A percentile compares a stretch with the other conserved stretches of the same genome.
Evolutionary conservation across 1,140 invertebrate genomes (phyloP).

Genomic region (Macrotrachela quadricornifera): DNA sequence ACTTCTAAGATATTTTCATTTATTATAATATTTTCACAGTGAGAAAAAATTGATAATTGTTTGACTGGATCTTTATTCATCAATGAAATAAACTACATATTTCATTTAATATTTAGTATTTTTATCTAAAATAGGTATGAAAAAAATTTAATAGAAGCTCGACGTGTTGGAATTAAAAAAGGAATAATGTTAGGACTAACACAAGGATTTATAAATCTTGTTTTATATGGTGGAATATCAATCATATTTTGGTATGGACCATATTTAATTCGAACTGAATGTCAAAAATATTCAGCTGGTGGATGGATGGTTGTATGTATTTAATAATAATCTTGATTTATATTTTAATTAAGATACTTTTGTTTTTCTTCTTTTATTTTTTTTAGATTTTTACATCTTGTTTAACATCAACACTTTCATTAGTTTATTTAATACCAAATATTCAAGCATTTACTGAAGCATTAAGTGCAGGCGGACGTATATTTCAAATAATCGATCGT

Average conservation of each 20-base stretch:
- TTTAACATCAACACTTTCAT: no score
- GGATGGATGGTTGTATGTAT: conserved; percentile 14
- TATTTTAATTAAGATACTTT: conserved; percentile 57
- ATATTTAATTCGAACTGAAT: not conserved
- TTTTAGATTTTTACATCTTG: not conserved
- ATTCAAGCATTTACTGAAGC: conserved; percentile 50
- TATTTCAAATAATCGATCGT: no score
- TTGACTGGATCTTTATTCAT: no score
- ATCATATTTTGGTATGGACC: not conserved
- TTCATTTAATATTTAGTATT: no score
- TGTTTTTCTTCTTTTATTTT: conserved; percentile 29
- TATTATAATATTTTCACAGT: no score
- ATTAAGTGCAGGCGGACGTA: conserved; percentile 39
- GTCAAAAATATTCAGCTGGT: conserved; percentile 3
- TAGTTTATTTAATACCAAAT: conserved; percentile 52
- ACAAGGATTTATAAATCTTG: not conserved
- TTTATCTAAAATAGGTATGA: no score
- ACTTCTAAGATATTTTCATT: no score
- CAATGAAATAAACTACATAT: no score
- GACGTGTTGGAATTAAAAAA: no score
- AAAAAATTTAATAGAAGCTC: no score
- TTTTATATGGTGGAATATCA: not conserved
- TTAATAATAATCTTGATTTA: conserved; percentile 54
- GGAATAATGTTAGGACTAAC: no score
- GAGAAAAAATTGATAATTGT: no score